These are phyloP conservation scores for Zophobas morio DNA, from an alignment of 1,140 invertebrate species.

Conservation along the genomic window DNA sequence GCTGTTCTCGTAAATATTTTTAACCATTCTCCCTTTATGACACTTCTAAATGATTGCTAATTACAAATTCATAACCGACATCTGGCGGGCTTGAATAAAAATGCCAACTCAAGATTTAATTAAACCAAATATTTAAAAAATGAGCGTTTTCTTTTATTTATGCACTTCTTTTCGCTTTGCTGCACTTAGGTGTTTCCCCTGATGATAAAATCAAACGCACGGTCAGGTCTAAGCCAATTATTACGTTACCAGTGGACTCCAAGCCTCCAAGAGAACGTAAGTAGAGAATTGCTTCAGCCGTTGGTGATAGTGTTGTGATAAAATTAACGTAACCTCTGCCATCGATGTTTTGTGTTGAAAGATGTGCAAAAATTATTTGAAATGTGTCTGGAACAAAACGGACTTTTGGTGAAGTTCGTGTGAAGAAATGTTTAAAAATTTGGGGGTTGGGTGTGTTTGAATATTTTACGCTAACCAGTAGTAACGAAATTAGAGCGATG, in stretches of 20 bases:
- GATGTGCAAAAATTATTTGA: not conserved
- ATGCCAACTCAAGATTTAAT: not conserved
- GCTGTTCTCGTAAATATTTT: no score
- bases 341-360: not conserved
- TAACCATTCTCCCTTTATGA: no score
- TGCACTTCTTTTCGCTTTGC: conserved; percentile 61
- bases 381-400: not conserved
- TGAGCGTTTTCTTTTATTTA: conserved; percentile 53
- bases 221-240: conserved; percentile 75
- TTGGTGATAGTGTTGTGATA: conserved; percentile 12
- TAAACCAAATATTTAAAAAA: not conserved
- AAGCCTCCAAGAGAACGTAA: conserved; percentile 69
- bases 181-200: conserved; percentile 60
- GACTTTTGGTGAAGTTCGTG: no score
- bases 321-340: not conserved
- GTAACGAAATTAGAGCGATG: no score
- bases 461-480: no score
- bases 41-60: no score
- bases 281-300: conserved; percentile 56
- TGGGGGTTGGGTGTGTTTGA: no score
- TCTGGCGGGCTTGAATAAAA: no score
- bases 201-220: conserved; percentile 66
- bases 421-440: no score
- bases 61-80: no score
- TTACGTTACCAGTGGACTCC: conserved; percentile 71